Evolutionary conservation across 23 tunicate species (phyloP).

Genomic region (Aplidium turbinatum): DNA sequence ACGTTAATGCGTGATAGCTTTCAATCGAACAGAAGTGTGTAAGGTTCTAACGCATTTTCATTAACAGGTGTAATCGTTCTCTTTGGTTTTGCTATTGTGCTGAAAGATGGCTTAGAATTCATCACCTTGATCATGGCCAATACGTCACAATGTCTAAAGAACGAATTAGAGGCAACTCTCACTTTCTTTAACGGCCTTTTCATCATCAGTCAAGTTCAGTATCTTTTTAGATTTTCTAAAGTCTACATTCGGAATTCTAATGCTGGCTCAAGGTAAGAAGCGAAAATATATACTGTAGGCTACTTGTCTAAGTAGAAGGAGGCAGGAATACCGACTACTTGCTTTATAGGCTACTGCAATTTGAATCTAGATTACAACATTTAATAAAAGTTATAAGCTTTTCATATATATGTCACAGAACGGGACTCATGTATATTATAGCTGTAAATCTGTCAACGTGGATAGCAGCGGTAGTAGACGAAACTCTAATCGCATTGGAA

Average conservation of each 20-base stretch:
- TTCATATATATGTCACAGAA: no score
- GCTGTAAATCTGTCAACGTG: conserved; percentile 80
- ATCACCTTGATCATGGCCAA: conserved; percentile 38
- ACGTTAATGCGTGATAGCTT: no score
- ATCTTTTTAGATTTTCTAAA: conserved; percentile 64
- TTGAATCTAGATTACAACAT: background rate
- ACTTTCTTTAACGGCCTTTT: conserved; percentile 48
- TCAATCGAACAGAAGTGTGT: no score
- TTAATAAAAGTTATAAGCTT: background rate
- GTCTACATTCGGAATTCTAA: conserved; percentile 46
- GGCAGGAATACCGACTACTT: no score
- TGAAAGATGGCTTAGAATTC: conserved; percentile 61
- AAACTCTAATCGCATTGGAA: conserved; percentile 54
- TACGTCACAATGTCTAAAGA: conserved; percentile 23
- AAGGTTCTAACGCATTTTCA: background rate
- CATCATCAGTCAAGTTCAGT: conserved; percentile 57
- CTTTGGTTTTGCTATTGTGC: conserved; percentile 74
- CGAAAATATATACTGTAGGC: no score
- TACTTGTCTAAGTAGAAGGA: no score
- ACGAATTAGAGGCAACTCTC: conserved; percentile 25
- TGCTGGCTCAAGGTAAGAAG: conserved; percentile 48
- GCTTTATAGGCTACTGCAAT: background rate
- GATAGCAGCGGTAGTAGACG: conserved; percentile 68
- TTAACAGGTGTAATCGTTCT: conserved; percentile 61
- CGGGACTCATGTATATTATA: conserved; percentile 74